Base-by-base conservation (phyloP, 2,113 vertebrate species). In the Sakesphorus luctuosus region DNA sequence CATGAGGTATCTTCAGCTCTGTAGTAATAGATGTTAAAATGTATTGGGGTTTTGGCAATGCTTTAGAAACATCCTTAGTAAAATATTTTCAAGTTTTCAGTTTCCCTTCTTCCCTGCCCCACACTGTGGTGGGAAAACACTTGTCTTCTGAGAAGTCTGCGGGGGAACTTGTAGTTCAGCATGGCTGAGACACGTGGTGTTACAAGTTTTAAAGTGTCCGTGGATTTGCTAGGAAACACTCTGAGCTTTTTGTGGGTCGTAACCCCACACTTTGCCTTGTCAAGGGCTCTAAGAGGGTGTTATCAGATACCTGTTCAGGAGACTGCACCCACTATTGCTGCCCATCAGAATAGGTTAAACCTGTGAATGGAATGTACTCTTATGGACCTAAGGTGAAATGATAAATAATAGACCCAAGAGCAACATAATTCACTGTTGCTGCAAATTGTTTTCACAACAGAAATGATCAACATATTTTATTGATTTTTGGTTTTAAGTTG, bases 361-460 rank as follows among this genome's bases (percentile, higher is more conserved):
- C 31, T 66, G 16, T 4, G 31, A 29, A 31, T 36, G 47, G 59
- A 74, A 59, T 13, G 40, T 36, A 4, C 0, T 0, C 62, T 55
- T 43, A 14, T 53, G 63, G 31, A 46, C 43, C 77, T 85, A 4
- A 35, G 50, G 46, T 12, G 16, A 69, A 66, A 46, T 58, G 19
- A 31, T 58, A 38, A 61, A 28, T 67, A 47, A 38, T 3, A 58
- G 36, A 76, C 23, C 15, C 12, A 82, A 25, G 31, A 75, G 18
- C 38, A 44, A 5, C 23, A 49, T 33, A 33, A 43, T 38, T 80
- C 38, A 44, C 4, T 4, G 38, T 40, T 3, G 2, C 40, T 65
- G n/a, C 26, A 21, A 31, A 38, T 40, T 28, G 7, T 71, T 90
- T 84, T 66, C 66, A 35, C 28, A 19, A 6, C 5, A 68, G 55